Evolutionary conservation across 2,797 vertebrate genomes (phyloP).

Genomic region (Acrocephalus scirpaceus): DNA sequence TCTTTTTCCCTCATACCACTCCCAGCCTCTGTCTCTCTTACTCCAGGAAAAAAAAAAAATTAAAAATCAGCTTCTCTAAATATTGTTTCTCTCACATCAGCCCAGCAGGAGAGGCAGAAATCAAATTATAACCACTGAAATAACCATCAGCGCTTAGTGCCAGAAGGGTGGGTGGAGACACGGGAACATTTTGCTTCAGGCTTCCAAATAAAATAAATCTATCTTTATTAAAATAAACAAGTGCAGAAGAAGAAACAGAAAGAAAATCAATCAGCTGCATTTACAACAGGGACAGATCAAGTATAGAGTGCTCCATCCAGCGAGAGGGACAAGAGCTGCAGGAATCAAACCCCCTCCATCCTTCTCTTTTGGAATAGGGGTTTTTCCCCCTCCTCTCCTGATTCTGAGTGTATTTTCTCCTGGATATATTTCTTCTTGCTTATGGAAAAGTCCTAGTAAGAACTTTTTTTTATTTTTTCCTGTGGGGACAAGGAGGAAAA

Average conservation of each 20-base stretch:
- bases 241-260: slow-evolving; percentile 27
- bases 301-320: background rate
- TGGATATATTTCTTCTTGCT: background rate
- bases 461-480: background rate
- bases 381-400: background rate
- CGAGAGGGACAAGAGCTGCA: background rate
- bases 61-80: slow-evolving; percentile 34
- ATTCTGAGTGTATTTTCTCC: background rate
- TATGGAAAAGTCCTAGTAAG: background rate
- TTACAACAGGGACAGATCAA: slow-evolving; percentile 10
- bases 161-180: slow-evolving; percentile 27
- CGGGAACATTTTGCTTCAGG: slow-evolving; percentile 15
- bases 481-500: background rate
- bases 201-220: slow-evolving; percentile 49
- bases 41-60: background rate
- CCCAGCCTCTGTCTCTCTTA: background rate
- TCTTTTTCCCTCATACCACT: background rate
- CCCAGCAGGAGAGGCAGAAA: slow-evolving; percentile 60
- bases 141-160: background rate
- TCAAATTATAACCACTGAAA: slow-evolving; percentile 63
- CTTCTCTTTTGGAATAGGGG: background rate
- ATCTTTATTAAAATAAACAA: slow-evolving; percentile 69
- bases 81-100: slow-evolving; percentile 44
- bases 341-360: background rate
- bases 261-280: slow-evolving; percentile 56